Percentiles rank a stretch among this genome's conserved stretches.
phyloP scores from a whole-genome alignment of 2,888 invertebrate genomes.

The Cephalotes varians region DNA sequence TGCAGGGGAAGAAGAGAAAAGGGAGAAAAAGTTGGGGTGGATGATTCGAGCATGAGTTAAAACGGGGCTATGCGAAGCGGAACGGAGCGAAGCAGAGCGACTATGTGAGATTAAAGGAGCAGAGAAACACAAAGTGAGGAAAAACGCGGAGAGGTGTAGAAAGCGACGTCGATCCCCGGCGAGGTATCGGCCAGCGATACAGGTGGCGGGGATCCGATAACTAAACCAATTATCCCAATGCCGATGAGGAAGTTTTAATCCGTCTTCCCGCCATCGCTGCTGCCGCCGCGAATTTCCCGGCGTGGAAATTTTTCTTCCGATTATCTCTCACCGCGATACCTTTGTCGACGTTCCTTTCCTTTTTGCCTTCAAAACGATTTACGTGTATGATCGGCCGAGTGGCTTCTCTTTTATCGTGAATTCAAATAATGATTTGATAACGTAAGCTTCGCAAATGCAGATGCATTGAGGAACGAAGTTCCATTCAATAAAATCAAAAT shows the following conservation, averaged over 20 bases:
- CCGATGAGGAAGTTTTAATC: conserved; percentile 82
- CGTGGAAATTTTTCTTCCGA: conserved; percentile 74
- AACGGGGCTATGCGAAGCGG: conserved; percentile 7
- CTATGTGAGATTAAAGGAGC: conserved; percentile 52
- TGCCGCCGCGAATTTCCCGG: conserved; percentile 56
- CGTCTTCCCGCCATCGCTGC: conserved; percentile 61
- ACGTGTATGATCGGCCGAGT: conserved; percentile 3
- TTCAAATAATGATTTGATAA: conserved; percentile 23
- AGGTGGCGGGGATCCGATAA: conserved; percentile 80
- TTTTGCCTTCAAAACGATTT: conserved; percentile 17
- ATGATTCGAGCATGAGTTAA: conserved; percentile 44
- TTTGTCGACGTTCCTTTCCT: conserved; percentile 48
- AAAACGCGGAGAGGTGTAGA: conserved; percentile 62
- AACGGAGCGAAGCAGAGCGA: conserved; percentile 21
- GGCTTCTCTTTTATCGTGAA: background rate
- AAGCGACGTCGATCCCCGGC: conserved; percentile 63
- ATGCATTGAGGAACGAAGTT: background rate
- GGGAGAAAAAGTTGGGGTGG: conserved; percentile 1
- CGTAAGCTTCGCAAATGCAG: background rate
- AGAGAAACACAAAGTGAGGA: conserved; percentile 59
- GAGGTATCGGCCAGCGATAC: conserved; percentile 53
- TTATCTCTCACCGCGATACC: conserved; percentile 49
- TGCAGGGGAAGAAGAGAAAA: background rate
- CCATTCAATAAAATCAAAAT: background rate
- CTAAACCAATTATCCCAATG: conserved; percentile 81